Base-by-base conservation (phyloP, 2,888 invertebrate species). In the Tenthredo notha region DNA sequence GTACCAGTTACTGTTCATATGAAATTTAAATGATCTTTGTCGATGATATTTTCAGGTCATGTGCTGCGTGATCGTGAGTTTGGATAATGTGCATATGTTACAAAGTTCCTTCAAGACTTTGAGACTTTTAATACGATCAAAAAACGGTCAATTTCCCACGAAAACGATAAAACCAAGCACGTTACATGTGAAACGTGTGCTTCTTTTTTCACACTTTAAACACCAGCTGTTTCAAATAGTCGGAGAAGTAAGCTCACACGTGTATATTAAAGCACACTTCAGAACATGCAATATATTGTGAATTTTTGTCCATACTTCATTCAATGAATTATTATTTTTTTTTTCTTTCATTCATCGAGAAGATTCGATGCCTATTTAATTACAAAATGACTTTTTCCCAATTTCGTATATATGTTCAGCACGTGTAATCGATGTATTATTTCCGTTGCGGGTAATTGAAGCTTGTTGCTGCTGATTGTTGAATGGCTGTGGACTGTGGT, bases 401-500 rank as follows among this genome's bases (percentile, higher is more conserved):
- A 15, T 47, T 54, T 9, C 33, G 29, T 33, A 33, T 67, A 33
- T 67, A 50, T 67, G 10, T 33, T 18, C 12, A 33, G 10, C n/a
- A 9, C 40, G 72, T n/a, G 72, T 40, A 21, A 72, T 72, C 21
- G 77, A 50, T 37, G 77, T 50, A 77, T 77, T 77, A 77, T 77
- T 77, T 77, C 77, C 54, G 54, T 9, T 33, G 9, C 21, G 21
- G 10, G n/a, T 61, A 80, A 80, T 80, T 61, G 58, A 37, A 61
- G 61, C n/a, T 58, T 21, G 58, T 37, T 21, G 37, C 40, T 37
- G 61, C 33, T 78, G 78, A 80, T 80, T 40, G 40, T 40, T 61
- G 15, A 58, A 25, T 61, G 58, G 40, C 61, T 80, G 78, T 37
- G 78, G 78, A 21, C 61, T 80, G 78, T 37, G 78, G 78, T 80